These are phyloP conservation scores for Urocyon cinereoargenteus DNA, from an alignment of 2,797 vertebrate genomes.

Conservation along the genomic window DNA sequence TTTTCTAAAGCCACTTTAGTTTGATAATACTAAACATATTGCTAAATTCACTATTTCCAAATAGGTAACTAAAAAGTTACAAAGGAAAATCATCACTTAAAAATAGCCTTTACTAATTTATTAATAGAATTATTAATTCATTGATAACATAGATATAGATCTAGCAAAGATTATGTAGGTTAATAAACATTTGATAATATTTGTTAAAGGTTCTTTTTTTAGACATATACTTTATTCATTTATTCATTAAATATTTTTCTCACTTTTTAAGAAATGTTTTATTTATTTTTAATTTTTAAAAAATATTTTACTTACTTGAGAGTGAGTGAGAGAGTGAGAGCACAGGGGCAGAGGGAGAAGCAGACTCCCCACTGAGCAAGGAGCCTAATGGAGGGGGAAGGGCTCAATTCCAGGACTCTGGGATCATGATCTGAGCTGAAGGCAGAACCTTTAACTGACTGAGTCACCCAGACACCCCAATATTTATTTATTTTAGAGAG, in stretches of 20 bases:
- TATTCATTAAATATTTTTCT: neutral
- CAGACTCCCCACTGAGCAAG: no score
- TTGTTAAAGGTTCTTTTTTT: neutral
- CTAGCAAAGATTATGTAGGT: neutral
- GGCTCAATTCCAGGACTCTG: no score
- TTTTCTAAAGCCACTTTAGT: slow-evolving; percentile 18
- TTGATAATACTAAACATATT: neutral
- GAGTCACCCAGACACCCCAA: no score
- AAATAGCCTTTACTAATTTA: neutral
- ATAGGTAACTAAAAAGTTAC: neutral
- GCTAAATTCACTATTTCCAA: slow-evolving; percentile 12
- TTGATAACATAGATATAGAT: neutral
- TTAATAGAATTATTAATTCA: neutral
- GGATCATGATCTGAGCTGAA: no score
- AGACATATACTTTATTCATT: neutral
- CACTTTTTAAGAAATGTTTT: no score
- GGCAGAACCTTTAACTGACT: no score
- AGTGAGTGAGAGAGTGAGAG: no score
- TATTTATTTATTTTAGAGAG: no score
- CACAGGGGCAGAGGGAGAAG: no score
- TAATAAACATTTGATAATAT: neutral
- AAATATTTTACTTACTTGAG: no score
- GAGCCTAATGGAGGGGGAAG: no score
- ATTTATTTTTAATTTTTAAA: no score
- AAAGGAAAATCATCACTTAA: neutral